Evolutionary conservation across 2,113 vertebrate genomes (phyloP).

Genomic region (Cheilinus undulatus): DNA sequence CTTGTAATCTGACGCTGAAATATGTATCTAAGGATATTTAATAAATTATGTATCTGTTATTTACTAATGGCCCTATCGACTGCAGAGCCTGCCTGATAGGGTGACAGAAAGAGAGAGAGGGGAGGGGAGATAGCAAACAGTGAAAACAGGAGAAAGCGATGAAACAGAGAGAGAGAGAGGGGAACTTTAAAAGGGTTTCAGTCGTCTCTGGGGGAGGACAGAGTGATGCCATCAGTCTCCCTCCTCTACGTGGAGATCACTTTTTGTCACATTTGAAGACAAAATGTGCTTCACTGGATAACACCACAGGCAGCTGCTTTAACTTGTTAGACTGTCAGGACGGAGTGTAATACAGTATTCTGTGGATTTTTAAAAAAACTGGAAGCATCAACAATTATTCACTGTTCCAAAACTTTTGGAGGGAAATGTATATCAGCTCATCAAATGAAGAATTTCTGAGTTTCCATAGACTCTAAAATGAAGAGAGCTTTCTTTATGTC

Average conservation of each 20-base stretch:
- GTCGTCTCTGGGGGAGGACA: conserved; percentile 41
- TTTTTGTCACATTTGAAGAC: conserved; percentile 43
- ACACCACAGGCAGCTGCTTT: background rate
- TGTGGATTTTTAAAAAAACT: no score
- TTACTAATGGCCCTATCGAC: conserved; percentile 75
- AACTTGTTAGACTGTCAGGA: background rate
- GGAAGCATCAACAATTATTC: no score
- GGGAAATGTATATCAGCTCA: no score
- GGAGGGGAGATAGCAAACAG: background rate
- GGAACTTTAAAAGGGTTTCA: conserved; percentile 61
- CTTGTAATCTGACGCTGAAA: conserved; percentile 69
- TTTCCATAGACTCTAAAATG: no score
- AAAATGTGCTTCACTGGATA: conserved; percentile 23
- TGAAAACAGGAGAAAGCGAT: conserved; percentile 23
- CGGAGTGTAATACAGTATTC: no score
- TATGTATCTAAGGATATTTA: conserved; percentile 76
- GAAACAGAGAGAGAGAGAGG: conserved; percentile 31
- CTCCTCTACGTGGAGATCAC: conserved; percentile 4
- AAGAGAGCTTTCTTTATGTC: no score
- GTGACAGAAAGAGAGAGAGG: conserved; percentile 19
- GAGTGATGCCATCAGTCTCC: conserved; percentile 59
- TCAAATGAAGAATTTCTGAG: no score
- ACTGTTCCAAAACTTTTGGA: no score
- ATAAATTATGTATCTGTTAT: conserved; percentile 79
- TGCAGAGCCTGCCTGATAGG: conserved; percentile 29